Base-by-base conservation (phyloP, 2,888 invertebrate species). In the Drosophila limbata region DNA sequence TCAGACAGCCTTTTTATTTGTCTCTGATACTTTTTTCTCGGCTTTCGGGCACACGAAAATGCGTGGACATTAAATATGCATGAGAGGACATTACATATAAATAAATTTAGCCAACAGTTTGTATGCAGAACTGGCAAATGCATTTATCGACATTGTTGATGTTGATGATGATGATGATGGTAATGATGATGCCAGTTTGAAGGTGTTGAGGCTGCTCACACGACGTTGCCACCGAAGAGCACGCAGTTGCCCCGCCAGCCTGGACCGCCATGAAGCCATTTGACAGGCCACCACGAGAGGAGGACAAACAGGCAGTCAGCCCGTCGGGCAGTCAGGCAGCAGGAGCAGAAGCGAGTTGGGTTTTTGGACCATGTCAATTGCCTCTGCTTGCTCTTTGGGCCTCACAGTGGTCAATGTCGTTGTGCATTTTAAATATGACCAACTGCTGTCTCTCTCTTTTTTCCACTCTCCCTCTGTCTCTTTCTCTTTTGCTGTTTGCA, bases 31-130 rank as follows among this genome's bases (percentile, higher is more conserved):
- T 25, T 48, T 39, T 42, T 42, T 39, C 19, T 62, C 17, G 35
- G 28, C 39, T 53, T 56, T 48, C 25, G 44, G 57, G 51, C 56
- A 48, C 40, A 44, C 64, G 69, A 73, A 79, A 88, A 83, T 84
- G 90, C 84, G 90, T 85, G 90, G 75, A 88, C 84, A 85, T 85
- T 85, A 85, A 85, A 85, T 90, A 85, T 90, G 89, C 84, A 85
- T 85, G 84, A 85, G 87, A 77, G 90, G 84, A 83, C 90, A 90
- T 90, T 75, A 84, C 89, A 84, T 83, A 85, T 90, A 86, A 85
- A 85, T 90, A 85, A 85, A 90, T 90, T 88, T 86, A 86, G 87
- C 84, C 80, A 80, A 76, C 89, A 81, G 87, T 90, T 90, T 85
- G 82, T 89, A 88, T 84, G 82, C 82, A 78, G 66, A 74, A 61